Evolutionary conservation across 2,888 invertebrate species (phyloP), one percentile per base, ranked within the genome.

Genomic region (Aleiodes alternator): DNA sequence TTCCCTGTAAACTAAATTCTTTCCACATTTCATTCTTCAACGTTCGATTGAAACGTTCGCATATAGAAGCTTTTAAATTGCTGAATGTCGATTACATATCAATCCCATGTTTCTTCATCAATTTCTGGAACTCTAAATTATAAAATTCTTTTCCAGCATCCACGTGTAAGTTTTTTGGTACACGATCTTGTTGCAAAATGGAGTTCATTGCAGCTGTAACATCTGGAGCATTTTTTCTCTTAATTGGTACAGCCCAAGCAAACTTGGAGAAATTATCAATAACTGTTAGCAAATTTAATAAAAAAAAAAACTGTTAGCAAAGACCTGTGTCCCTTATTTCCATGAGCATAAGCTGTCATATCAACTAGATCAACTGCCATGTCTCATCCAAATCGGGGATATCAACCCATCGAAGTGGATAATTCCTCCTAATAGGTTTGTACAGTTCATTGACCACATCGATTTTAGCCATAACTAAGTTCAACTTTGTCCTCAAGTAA

Each of bases 261-360:
- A 80, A 90, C 82, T 90, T 90, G 4, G 87, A 88, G 81, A 88
- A 87, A 34, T 79, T 79, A 80, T 89, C 86, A n/a, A 76, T 90
- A 9, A 88, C 82, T 9, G 85, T 84, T 72, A 90, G 78, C 50
- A 89, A 78, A 75, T n/a, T n/a, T n/a, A n/a, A n/a, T n/a, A n/a
- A n/a, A n/a, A n/a, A n/a, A n/a, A n/a, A n/a, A n/a, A 9, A 88
- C 82, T 9, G 85, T 84, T 72, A 90, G 78, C 50, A 89, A 78
- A 75, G 84, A 88, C 75, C 51, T 84, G 90, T 14, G 87, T 82
- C n/a, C 83, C 75, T 34, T 76, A 79, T 23, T 85, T 69, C 83
- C 83, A 86, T 29, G 78, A 57, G 14, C 72, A 83, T 84, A 86
- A 23, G 77, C 64, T 16, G 72, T 74, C 85, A 88, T 84, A 76